phyloP scores from a whole-genome alignment of 2,888 invertebrate genomes.

The Anorthoa munda region DNA sequence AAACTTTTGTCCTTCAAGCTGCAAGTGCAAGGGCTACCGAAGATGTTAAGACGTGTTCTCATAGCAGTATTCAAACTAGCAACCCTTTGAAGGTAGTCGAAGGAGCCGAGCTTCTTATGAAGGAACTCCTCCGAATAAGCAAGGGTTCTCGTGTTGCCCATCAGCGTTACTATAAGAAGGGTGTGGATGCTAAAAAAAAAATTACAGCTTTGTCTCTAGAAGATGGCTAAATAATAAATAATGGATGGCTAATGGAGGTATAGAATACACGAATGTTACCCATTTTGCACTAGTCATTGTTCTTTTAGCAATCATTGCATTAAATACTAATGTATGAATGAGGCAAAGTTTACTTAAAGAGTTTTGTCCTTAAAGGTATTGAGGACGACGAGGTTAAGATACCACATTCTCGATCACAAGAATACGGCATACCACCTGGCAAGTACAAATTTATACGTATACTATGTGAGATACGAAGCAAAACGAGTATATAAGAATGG shows the following conservation, averaged over 20 bases:
- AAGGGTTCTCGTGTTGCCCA: neutral
- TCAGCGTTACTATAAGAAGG: neutral
- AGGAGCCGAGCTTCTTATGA: neutral
- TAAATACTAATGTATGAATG: neutral
- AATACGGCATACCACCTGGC: neutral
- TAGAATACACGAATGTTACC: neutral
- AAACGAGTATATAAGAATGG: too few relatives aligned
- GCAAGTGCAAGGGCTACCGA: neutral
- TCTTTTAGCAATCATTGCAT: neutral
- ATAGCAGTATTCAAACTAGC: neutral
- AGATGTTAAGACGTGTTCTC: neutral
- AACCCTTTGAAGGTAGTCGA: neutral
- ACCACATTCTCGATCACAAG: neutral
- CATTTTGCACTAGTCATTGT: neutral
- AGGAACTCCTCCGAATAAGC: neutral
- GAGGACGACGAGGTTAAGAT: neutral
- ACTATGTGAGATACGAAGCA: too few relatives aligned
- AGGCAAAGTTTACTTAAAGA: conserved; percentile 10
- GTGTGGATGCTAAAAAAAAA: neutral
- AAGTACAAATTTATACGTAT: neutral
- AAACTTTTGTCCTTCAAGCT: conserved; percentile 5
- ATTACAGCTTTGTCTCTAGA: neutral
- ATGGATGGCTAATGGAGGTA: too few relatives aligned
- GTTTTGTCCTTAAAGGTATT: conserved; percentile 3
- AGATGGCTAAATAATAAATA: neutral